Conservation (phyloP, 1,140 invertebrate genomes). For the Sipha flava region DNA sequence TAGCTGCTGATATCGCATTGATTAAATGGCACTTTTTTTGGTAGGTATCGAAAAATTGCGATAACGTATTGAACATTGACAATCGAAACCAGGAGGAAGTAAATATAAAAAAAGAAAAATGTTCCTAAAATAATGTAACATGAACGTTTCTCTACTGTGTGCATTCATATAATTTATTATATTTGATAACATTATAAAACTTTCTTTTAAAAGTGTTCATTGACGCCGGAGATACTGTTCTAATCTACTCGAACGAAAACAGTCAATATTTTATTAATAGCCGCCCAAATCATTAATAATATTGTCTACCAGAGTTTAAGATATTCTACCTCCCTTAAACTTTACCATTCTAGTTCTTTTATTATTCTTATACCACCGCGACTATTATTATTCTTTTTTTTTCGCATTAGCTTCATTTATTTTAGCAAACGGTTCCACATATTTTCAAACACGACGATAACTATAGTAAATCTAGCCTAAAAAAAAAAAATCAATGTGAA, state of each 20-base stretch:
- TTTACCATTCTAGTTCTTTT: not conserved
- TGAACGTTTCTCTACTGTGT: not conserved
- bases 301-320: not conserved
- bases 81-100: too few species aligned
- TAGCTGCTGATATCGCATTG: too few species aligned
- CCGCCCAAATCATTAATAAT: conserved; percentile 12
- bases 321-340: not conserved
- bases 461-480: too few species aligned
- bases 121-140: too few species aligned
- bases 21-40: too few species aligned
- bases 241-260: not conserved
- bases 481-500: too few species aligned
- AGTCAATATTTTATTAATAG: not conserved
- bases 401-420: not conserved
- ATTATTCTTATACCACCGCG: not conserved
- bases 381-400: not conserved
- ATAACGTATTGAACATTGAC: too few species aligned
- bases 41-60: too few species aligned
- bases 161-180: not conserved
- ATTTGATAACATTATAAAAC: not conserved
- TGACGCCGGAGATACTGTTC: not conserved
- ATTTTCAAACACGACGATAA: too few species aligned
- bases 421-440: too few species aligned
- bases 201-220: conserved; percentile 7
- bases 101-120: too few species aligned